These are phyloP conservation scores for Agapornis roseicollis DNA, from an alignment of 2,113 vertebrate species.

Conservation along the genomic window DNA sequence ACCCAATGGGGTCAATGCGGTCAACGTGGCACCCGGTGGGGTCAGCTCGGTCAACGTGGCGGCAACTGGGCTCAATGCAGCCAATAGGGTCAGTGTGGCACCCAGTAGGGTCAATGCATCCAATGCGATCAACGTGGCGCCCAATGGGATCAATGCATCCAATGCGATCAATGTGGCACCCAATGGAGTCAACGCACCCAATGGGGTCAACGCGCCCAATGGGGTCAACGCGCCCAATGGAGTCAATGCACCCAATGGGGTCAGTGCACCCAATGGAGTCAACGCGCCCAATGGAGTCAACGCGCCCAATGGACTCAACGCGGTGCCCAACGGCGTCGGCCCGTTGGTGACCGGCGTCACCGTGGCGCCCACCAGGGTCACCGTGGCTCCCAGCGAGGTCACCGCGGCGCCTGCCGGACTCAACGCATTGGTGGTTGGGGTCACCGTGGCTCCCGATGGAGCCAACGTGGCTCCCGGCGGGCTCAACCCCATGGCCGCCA, in stretches of 20 bases:
- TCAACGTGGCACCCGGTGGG: neutral
- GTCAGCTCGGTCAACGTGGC: neutral
- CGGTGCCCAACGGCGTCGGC: too few relatives aligned
- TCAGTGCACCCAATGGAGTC: accelerated
- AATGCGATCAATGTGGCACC: accelerated
- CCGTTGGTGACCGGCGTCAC: neutral
- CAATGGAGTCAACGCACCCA: neutral
- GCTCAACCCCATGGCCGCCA: too few relatives aligned
- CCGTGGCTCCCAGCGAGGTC: neutral
- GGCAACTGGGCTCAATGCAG: neutral
- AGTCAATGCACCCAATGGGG: neutral
- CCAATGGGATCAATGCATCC: neutral
- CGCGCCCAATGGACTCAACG: neutral
- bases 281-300: neutral
- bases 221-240: neutral
- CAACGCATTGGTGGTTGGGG: too few relatives aligned
- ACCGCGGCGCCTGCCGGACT: too few relatives aligned
- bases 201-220: too few relatives aligned
- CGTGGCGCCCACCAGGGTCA: accelerated
- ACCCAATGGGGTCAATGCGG: neutral
- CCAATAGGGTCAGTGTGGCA: neutral
- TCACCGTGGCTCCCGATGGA: too few relatives aligned
- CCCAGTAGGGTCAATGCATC: neutral
- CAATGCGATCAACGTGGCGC: neutral
- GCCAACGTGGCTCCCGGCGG: too few relatives aligned